A percentile compares a stretch with the other conserved stretches of the same genome.
These are phyloP conservation scores for Brevimyrus niger DNA, from an alignment of 2,113 vertebrate genomes.

Conservation along the genomic window DNA sequence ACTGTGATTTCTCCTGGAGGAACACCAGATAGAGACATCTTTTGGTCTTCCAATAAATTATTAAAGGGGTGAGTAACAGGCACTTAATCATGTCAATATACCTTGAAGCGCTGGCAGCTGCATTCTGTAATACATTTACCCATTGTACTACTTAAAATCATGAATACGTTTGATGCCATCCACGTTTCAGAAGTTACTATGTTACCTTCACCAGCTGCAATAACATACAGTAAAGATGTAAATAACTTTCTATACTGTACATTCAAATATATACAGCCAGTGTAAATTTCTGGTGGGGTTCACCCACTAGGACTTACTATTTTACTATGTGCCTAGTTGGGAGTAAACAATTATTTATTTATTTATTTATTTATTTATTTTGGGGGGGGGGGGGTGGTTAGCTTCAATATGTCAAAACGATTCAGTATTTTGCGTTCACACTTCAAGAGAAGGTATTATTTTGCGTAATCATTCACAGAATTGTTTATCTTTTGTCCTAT, in stretches of 20 bases:
- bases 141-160: neutral
- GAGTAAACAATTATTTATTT: too few species aligned
- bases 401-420: neutral
- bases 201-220: neutral
- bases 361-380: too few species aligned
- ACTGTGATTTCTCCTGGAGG: neutral
- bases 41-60: constrained; percentile 40
- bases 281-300: neutral
- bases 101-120: neutral
- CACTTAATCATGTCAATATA: constrained; percentile 58
- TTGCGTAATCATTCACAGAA: neutral
- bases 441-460: neutral
- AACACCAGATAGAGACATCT: neutral
- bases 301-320: neutral
- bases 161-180: constrained; percentile 34
- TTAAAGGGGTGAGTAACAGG: constrained; percentile 71
- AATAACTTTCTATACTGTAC: neutral
- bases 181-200: neutral
- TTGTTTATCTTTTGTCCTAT: neutral
- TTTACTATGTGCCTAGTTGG: neutral
- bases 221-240: neutral
- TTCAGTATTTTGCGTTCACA: neutral
- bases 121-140: constrained; percentile 24
- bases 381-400: too few species aligned
- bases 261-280: neutral